These are phyloP conservation scores for Potamilus streckersoni DNA, from an alignment of 1,140 invertebrate genomes.

Conservation along the genomic window DNA sequence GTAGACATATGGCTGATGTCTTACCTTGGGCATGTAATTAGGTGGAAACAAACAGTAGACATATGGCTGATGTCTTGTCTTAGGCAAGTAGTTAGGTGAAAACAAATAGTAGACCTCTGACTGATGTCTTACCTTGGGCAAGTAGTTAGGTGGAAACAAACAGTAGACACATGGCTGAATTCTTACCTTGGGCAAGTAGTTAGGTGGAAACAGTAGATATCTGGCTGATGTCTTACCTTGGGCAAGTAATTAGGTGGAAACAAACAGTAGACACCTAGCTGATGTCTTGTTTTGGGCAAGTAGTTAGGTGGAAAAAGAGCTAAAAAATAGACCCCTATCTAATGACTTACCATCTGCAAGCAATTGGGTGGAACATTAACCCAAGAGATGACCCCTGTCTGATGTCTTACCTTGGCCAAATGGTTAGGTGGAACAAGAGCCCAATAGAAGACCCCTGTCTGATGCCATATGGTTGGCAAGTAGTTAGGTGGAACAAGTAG, in stretches of 20 bases:
- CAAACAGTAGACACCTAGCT: constrained; percentile 98
- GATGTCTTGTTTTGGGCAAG: constrained; percentile 73
- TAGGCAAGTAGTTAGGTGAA: no score
- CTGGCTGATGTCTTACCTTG: no score
- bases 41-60: constrained; percentile 86
- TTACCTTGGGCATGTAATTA: no score
- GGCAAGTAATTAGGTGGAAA: constrained; percentile 98
- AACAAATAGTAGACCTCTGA: constrained; percentile 96
- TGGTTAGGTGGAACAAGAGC: no score
- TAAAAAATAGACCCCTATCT: no score
- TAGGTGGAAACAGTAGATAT: no score
- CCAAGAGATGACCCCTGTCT: no score
- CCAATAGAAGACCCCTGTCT: no score
- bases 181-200: no score
- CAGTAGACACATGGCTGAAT: constrained; percentile 99
- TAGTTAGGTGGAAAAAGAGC: no score
- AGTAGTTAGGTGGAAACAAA: constrained; percentile 66
- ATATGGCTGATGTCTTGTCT: constrained; percentile 87
- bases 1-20: constrained; percentile 97
- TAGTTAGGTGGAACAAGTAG: constrained; percentile 98
- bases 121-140: constrained; percentile 77
- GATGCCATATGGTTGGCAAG: constrained; percentile 81
- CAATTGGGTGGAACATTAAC: no score
- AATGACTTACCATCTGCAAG: no score
- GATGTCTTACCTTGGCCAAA: constrained; percentile 80